A percentile compares a stretch with the other conserved stretches of the same genome.
Conservation (phyloP, 2,888 invertebrate genomes). For the Spilosoma lubricipeda region DNA sequence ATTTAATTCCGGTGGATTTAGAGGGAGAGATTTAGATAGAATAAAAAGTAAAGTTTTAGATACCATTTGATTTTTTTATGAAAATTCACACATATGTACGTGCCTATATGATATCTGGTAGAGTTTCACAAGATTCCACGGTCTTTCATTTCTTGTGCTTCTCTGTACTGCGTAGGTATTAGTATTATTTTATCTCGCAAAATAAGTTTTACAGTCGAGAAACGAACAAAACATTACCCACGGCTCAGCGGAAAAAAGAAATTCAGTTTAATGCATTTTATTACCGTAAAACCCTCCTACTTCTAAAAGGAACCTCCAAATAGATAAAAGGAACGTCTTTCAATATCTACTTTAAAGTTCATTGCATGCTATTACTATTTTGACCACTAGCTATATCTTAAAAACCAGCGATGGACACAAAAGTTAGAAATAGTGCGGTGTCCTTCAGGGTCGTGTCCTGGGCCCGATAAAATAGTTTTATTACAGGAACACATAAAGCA, state of each 20-base stretch:
- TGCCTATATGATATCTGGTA: too few relatives aligned
- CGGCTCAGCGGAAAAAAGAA: slow-evolving; percentile 44
- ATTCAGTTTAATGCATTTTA: slow-evolving; percentile 53
- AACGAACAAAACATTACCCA: slow-evolving; percentile 42
- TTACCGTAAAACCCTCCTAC: slow-evolving; percentile 42
- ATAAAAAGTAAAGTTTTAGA: background rate
- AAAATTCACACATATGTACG: too few relatives aligned
- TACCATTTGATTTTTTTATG: too few relatives aligned
- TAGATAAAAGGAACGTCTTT: slow-evolving; percentile 43
- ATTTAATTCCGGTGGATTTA: background rate
- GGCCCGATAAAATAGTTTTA: slow-evolving; percentile 53
- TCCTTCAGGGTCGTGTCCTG: slow-evolving; percentile 16
- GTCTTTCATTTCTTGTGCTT: background rate
- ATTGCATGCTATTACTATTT: slow-evolving; percentile 44
- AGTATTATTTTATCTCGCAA: slow-evolving; percentile 1
- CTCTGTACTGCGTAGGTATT: background rate
- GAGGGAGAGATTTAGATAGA: background rate
- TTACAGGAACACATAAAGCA: slow-evolving; percentile 52
- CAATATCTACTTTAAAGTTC: slow-evolving; percentile 38
- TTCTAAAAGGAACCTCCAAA: slow-evolving; percentile 42
- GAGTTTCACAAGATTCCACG: too few relatives aligned
- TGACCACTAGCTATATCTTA: slow-evolving; percentile 32
- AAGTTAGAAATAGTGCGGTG: slow-evolving; percentile 22
- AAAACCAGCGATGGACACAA: slow-evolving; percentile 39
- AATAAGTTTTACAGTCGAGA: slow-evolving; percentile 37